phyloP scores from a whole-genome alignment of 2,113 vertebrate species.

The Malaclemys terrapin region DNA sequence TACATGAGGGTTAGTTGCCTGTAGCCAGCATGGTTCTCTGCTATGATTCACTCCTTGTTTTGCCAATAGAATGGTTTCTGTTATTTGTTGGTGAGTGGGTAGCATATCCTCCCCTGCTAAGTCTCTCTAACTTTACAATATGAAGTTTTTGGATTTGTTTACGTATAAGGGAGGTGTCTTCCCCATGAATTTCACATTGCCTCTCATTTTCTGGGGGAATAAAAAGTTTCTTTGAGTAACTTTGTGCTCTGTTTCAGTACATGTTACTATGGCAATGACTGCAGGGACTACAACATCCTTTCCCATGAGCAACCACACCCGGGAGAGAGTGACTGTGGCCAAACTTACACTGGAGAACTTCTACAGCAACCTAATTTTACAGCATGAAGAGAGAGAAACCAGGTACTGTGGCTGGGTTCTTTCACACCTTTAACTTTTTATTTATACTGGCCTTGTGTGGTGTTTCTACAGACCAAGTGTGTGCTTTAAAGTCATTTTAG shows the following conservation, averaged over 20 bases:
- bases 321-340: conserved; percentile 97
- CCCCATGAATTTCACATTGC: neutral
- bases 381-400: conserved; percentile 97
- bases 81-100: neutral
- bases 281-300: conserved; percentile 90
- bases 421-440: neutral
- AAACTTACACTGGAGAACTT: conserved; percentile 99
- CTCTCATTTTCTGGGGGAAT: conserved; percentile 3
- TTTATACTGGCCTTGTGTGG: neutral
- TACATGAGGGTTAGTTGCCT: neutral
- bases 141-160: neutral
- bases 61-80: conserved; percentile 8
- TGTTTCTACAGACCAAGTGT: neutral
- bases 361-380: conserved; percentile 98
- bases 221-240: conserved; percentile 49
- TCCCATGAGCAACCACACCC: conserved; percentile 99
- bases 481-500: neutral
- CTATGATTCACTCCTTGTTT: conserved; percentile 47
- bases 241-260: conserved; percentile 69
- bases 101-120: neutral
- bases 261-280: conserved; percentile 96
- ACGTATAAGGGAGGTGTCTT: neutral
- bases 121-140: conserved; percentile 5
- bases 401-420: conserved; percentile 79
- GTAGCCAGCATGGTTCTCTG: neutral